Base-by-base conservation (phyloP, 64 coral and sea anemone genomes). In the Orbicella faveolata region DNA sequence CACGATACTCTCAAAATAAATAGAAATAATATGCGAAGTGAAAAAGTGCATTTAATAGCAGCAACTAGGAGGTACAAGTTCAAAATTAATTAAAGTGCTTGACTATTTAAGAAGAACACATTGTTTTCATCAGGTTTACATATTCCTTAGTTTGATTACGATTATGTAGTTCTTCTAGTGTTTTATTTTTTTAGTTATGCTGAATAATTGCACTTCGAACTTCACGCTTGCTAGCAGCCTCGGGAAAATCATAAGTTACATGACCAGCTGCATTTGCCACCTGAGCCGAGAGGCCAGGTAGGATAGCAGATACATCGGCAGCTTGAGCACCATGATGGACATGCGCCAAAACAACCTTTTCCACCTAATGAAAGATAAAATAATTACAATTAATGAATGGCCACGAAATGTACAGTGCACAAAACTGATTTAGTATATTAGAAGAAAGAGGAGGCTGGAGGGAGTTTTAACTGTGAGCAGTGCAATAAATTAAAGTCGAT, bases 231-330 rank as follows among this genome's bases (percentile, higher is more conserved):
- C 74, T 75, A 18, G 74, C 7, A 75, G 25, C 35, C 74, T 75
- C 8, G 74, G 30, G 30, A 15, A 75, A 34, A 75, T 75, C 11
- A 75, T 0, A 75, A 75, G 35, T 75, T 35, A 35, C 74, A 75
- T 75, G 74, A 75, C 74, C 74, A 75, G 30, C 30, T 35, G 74
- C 74, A 75, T 34, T 75, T 75, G 26, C 14, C 74, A 35, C 74
- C 74, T 39, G 5, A 75, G 26, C 73, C 73, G 26, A 2, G 20
- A 75, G 34, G 35, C 34, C 34, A 75, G 12, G 30, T 75, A 13
- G 35, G 74, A 36, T 75, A 75, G 74, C 74, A 75, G 74, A 75
- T 75, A 75, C 74, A 75, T 75, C 74, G 74, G 74, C 74, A 75
- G 74, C 74, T 75, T 39, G 34, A 37, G 17, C 74, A 75, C 74